Evolutionary conservation across 2,797 vertebrate species (phyloP).

Genomic region (Leucoraja ocellata): DNA sequence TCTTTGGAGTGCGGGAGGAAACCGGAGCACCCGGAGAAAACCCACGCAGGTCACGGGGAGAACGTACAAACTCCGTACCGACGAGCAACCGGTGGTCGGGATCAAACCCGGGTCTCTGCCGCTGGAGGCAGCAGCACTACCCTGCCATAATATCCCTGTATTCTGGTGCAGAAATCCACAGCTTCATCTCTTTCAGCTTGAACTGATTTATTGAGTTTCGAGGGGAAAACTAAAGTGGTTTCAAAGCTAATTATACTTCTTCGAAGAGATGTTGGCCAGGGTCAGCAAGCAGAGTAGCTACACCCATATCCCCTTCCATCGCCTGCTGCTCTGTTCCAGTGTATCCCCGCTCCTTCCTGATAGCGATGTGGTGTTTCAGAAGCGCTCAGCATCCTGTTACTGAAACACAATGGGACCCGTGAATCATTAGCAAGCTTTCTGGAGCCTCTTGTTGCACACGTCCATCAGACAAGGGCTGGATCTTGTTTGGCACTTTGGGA

Average conservation of each 20-base stretch:
- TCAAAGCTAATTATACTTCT: constrained; percentile 15
- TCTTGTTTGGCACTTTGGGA: not conserved
- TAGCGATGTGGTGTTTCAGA: not conserved
- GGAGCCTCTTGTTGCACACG: not conserved
- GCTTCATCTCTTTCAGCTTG: not conserved
- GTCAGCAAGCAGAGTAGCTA: not conserved
- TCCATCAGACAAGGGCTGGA: not conserved
- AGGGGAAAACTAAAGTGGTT: not conserved
- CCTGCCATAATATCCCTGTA: not conserved
- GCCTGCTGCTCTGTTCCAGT: constrained; percentile 1
- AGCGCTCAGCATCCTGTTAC: not conserved
- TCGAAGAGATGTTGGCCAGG: not conserved
- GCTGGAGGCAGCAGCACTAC: too few species aligned
- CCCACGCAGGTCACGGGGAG: too few species aligned
- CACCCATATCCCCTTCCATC: constrained; percentile 26
- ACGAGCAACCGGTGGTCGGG: too few species aligned
- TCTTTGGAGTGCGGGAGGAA: too few species aligned
- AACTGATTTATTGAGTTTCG: not conserved
- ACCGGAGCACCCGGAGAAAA: too few species aligned
- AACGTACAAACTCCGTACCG: too few species aligned
- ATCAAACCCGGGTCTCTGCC: too few species aligned
- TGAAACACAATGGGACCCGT: not conserved
- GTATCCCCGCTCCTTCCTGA: not conserved
- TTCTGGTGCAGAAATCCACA: not conserved
- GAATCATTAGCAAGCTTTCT: not conserved